Evolutionary conservation across 2,797 vertebrate genomes (phyloP).

Genomic region (Ficedula albicollis): DNA sequence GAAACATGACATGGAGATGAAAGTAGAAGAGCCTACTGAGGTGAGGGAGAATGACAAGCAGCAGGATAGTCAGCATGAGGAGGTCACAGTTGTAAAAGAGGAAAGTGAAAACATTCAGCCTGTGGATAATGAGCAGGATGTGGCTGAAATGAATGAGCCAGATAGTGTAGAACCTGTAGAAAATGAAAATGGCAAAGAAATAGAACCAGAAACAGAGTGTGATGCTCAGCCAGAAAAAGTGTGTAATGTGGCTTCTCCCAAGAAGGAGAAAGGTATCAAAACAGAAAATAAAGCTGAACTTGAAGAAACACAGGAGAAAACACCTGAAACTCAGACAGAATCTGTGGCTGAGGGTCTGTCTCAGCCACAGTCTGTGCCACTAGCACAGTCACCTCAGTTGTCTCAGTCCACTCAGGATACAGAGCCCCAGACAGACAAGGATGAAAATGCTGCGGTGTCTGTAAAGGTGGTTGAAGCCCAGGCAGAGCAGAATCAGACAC

Average conservation of each 20-base stretch:
- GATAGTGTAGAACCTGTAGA: conserved; percentile 76
- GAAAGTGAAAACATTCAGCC: conserved; percentile 72
- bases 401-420: conserved; percentile 71
- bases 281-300: conserved; percentile 67
- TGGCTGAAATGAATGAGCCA: conserved; percentile 72
- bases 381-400: conserved; percentile 56
- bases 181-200: conserved; percentile 80
- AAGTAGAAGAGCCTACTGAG: conserved; percentile 74
- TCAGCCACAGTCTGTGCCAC: conserved; percentile 62
- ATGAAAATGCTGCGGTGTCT: conserved; percentile 60
- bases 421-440: conserved; percentile 71
- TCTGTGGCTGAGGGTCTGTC: conserved; percentile 35
- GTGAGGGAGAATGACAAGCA: conserved; percentile 79
- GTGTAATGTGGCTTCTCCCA: conserved; percentile 65
- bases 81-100: conserved; percentile 69
- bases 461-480: conserved; percentile 70
- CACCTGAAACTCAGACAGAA: conserved; percentile 61
- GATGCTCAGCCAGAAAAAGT: conserved; percentile 77
- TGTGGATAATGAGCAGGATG: conserved; percentile 74
- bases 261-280: conserved; percentile 69
- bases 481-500: conserved; percentile 63
- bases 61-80: conserved; percentile 78
- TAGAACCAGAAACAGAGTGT: conserved; percentile 81
- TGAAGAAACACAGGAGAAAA: conserved; percentile 75
- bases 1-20: conserved; percentile 72